A percentile compares a stretch with the other conserved stretches of the same genome.
Conservation (phyloP, 2,113 vertebrate species). For the Guaruba guarouba region DNA sequence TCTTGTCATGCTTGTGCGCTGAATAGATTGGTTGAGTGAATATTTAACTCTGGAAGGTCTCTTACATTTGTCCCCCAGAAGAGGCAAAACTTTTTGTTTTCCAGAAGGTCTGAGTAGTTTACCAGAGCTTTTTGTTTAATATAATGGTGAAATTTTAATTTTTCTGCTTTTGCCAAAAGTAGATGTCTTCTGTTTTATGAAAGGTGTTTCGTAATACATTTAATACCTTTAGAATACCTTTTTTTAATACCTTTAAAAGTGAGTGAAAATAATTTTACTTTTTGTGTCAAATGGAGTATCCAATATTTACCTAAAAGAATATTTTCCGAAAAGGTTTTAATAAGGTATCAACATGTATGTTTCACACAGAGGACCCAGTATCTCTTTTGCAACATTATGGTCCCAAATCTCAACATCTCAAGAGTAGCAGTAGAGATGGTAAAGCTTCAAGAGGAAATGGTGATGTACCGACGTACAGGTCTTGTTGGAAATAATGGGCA, state of each 20-base stretch:
- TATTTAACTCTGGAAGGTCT: background rate
- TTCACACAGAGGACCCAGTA: background rate
- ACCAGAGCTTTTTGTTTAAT: background rate
- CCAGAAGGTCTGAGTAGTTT: background rate
- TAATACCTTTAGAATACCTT: background rate
- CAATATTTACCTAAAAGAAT: background rate
- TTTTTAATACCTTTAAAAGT: background rate
- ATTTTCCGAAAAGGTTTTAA: background rate
- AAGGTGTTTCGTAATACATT: background rate
- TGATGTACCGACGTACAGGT: fast-evolving
- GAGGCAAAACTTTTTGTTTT: background rate
- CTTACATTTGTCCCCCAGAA: background rate
- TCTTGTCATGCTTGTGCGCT: background rate
- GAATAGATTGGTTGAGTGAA: background rate
- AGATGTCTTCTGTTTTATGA: background rate
- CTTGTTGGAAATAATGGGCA: background rate
- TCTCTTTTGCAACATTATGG: background rate
- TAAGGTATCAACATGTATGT: background rate
- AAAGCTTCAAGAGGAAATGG: background rate
- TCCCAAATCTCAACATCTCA: background rate
- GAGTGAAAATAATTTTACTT: background rate
- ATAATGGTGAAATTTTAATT: background rate
- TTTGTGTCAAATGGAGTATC: background rate
- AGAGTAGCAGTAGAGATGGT: background rate
- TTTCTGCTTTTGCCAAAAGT: background rate